A percentile compares a stretch with the other conserved stretches of the same genome.
Conservation (phyloP, 2,113 vertebrate genomes). For the Sceloporus tristichus region DNA sequence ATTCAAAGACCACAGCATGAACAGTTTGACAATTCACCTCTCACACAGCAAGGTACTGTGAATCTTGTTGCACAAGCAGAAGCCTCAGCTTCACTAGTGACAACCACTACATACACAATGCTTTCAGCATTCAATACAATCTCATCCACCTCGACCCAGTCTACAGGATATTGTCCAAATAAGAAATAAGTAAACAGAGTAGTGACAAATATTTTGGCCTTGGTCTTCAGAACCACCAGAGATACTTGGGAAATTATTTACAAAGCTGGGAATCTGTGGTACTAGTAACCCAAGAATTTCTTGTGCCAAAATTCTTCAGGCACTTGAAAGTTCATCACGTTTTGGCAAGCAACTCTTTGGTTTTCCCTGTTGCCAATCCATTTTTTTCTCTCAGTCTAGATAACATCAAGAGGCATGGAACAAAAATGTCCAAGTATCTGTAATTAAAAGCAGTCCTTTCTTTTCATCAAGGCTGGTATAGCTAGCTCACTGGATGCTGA, state of each 20-base stretch:
- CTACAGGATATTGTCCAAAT: neutral
- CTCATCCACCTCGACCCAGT: neutral
- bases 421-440: constrained; percentile 22
- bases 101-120: too few species aligned
- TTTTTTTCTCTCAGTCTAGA: constrained; percentile 18
- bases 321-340: constrained; percentile 41
- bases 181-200: fast-evolving
- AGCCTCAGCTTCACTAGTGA: too few species aligned
- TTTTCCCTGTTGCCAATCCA: constrained; percentile 41
- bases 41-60: too few species aligned
- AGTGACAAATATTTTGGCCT: neutral
- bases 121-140: too few species aligned
- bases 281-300: constrained; percentile 34
- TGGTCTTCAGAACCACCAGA: fast-evolving
- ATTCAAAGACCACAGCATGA: too few species aligned
- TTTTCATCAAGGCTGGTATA: constrained; percentile 61
- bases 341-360: constrained; percentile 36
- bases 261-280: constrained; percentile 26
- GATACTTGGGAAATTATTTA: neutral
- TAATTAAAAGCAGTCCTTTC: constrained; percentile 67
- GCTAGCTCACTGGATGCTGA: constrained; percentile 50
- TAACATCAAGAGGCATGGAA: constrained; percentile 48
- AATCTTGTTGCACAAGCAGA: too few species aligned
- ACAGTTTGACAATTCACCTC: too few species aligned
- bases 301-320: constrained; percentile 36